Evolutionary conservation across 1,140 invertebrate genomes (phyloP), one percentile per base, ranked within the genome.

Genomic region (Drosophila hydei): DNA sequence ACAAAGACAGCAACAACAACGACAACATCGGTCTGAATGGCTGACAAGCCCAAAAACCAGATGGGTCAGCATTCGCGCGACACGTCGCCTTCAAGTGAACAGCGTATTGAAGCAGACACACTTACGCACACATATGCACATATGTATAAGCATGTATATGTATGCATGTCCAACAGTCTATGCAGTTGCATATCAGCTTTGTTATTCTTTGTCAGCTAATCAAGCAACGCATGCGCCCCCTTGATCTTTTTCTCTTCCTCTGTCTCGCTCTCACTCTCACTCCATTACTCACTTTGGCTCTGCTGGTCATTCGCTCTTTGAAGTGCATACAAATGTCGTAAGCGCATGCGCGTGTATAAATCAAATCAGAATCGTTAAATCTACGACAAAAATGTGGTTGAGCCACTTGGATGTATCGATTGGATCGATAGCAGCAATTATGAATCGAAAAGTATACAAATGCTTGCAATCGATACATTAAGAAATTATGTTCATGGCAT

Each of bases 301-400:
- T 64, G 2, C 14, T 43, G 45, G 2, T 8, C 12, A 2, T 14
- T 9, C 21, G 3, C 38, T 51, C 36, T 63, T 14, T 14, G 30
- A 16, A 4, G 27, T 56, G 51, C 67, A 64, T 71, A 51, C 36
- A 71, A 71, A 72, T 65, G 40, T 7, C 65, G 48, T 59, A n/a
- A 50, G 56, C 27, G 6, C 55, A 14, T 40, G 18, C 42, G 52
- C 30, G 43, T 58, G 63, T 70, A 56, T 71, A 70, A 71, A 79
- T 79, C 64, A 74, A 64, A 78, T 38, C 51, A 38, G 75, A 72
- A 58, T 65, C 72, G 36, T 59, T 56, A 27, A 48, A 27, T 36
- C 70, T 52, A 69, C 55, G 70, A 75, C 55, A 59, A 78, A 79
- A 79, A 79, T 79, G 77, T 23, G 14, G 77, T 79, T 65, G 52